Evolutionary conservation across 1,140 invertebrate species (phyloP).

Genomic region (Whitmania pigra): DNA sequence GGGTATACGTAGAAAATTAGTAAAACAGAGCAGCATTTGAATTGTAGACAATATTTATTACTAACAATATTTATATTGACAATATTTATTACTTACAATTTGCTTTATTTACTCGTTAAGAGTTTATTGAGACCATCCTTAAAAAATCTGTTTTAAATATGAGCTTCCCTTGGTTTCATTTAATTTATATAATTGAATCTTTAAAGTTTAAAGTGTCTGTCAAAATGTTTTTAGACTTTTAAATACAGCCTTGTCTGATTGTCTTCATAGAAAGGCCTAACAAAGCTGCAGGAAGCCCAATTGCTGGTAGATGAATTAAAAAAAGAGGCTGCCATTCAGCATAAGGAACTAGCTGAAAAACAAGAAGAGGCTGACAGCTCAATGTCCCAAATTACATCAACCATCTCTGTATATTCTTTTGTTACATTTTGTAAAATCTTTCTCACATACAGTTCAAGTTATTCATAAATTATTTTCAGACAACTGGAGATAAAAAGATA

Average conservation of each 20-base stretch:
- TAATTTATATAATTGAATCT: no score
- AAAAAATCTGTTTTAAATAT: no score
- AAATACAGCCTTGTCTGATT: background rate
- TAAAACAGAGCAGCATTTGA: no score
- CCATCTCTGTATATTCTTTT: slow-evolving; percentile 53
- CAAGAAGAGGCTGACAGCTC: slow-evolving; percentile 76
- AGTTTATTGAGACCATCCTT: no score
- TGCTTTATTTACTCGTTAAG: no score
- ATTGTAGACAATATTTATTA: no score
- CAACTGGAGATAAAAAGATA: slow-evolving; percentile 74
- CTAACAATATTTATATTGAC: no score
- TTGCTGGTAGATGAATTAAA: slow-evolving; percentile 72
- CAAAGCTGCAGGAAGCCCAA: slow-evolving; percentile 76
- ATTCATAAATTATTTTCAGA: slow-evolving; percentile 43
- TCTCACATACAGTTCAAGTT: background rate
- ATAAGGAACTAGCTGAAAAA: slow-evolving; percentile 69
- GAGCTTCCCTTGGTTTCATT: no score
- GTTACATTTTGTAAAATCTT: background rate
- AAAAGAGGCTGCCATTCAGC: slow-evolving; percentile 71
- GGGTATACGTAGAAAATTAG: no score
- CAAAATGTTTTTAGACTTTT: no score
- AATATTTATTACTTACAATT: no score
- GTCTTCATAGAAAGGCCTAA: slow-evolving; percentile 62
- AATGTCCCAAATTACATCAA: slow-evolving; percentile 80
- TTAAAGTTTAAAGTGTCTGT: no score